These are phyloP conservation scores for Xiphophorus hellerii DNA, from an alignment of 2,113 vertebrate genomes.

Conservation along the genomic window DNA sequence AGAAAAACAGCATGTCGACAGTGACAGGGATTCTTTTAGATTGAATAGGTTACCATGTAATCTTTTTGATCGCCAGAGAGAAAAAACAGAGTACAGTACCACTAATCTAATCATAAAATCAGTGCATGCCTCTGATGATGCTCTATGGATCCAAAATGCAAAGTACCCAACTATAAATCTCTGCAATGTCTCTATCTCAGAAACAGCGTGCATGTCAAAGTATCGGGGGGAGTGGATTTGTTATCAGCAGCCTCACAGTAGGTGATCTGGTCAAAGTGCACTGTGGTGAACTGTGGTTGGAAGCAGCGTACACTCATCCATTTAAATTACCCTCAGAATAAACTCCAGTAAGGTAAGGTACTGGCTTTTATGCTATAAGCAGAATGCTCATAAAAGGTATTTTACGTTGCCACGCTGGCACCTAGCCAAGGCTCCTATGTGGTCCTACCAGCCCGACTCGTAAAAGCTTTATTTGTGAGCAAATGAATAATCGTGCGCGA, in stretches of 20 bases:
- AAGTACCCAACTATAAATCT: constrained; percentile 2
- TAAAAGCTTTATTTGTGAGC: constrained; percentile 12
- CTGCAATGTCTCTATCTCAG: constrained; percentile 46
- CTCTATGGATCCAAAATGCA: not conserved
- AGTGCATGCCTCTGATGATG: not conserved
- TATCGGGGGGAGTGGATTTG: constrained; percentile 64
- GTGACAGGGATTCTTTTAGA: not conserved
- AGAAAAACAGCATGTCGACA: not conserved
- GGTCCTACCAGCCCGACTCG: not conserved
- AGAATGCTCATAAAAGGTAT: not conserved
- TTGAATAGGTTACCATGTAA: not conserved
- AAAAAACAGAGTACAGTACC: not conserved
- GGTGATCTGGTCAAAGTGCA: constrained; percentile 76
- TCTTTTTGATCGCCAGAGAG: not conserved
- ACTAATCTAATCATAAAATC: not conserved
- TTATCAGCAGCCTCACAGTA: constrained; percentile 68
- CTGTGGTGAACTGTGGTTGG: constrained; percentile 4
- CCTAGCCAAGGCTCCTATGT: constrained; percentile 8
- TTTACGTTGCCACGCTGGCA: not conserved
- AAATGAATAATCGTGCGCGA: constrained; percentile 9
- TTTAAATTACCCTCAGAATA: constrained; percentile 32
- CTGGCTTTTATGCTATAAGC: constrained; percentile 6
- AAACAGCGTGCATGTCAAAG: constrained; percentile 49
- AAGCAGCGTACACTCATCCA: constrained; percentile 26
- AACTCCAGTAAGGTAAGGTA: constrained; percentile 59